Conservation (phyloP, 2,113 vertebrate species). For the Antigone vipio region DNA sequence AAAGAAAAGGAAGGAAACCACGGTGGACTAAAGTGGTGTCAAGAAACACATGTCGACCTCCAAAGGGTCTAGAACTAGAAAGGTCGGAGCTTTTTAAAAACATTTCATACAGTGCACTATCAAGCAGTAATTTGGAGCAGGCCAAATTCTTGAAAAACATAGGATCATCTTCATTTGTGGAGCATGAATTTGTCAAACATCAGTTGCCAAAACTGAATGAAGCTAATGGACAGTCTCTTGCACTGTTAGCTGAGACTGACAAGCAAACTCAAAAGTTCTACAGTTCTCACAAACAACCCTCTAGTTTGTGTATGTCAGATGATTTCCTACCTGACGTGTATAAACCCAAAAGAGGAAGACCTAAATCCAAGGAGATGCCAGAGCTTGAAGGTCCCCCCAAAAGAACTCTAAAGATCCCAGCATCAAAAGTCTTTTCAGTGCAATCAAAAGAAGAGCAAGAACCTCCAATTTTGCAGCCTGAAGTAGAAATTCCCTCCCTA, state of each 20-base stretch:
- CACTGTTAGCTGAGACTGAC: slow-evolving; percentile 67
- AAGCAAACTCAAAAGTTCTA: slow-evolving; percentile 73
- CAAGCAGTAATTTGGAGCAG: slow-evolving; percentile 66
- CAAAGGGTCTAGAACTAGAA: slow-evolving; percentile 74
- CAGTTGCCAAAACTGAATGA: slow-evolving; percentile 78
- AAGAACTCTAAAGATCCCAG: slow-evolving; percentile 83
- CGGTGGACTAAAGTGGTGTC: slow-evolving; percentile 91
- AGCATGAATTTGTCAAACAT: slow-evolving; percentile 74
- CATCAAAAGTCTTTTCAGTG: slow-evolving; percentile 90
- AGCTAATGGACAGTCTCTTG: slow-evolving; percentile 57
- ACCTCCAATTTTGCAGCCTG: slow-evolving; percentile 92
- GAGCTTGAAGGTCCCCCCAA: slow-evolving; percentile 86
- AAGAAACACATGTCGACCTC: slow-evolving; percentile 59
- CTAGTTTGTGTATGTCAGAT: slow-evolving; percentile 66
- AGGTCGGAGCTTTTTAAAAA: slow-evolving; percentile 77
- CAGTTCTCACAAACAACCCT: slow-evolving; percentile 68
- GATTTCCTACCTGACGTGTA: slow-evolving; percentile 74
- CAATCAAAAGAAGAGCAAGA: slow-evolving; percentile 92
- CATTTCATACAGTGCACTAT: slow-evolving; percentile 66
- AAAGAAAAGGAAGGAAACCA: slow-evolving; percentile 87
- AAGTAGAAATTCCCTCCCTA: slow-evolving; percentile 82
- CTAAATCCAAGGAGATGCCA: slow-evolving; percentile 93
- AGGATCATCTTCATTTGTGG: slow-evolving; percentile 62
- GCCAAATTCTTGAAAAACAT: slow-evolving; percentile 73
- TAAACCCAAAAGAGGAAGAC: slow-evolving; percentile 85